Percentiles rank a stretch among this genome's conserved stretches.
Evolutionary conservation across 2,888 invertebrate species (phyloP).

Genomic region (Flexamia atlantica): DNA sequence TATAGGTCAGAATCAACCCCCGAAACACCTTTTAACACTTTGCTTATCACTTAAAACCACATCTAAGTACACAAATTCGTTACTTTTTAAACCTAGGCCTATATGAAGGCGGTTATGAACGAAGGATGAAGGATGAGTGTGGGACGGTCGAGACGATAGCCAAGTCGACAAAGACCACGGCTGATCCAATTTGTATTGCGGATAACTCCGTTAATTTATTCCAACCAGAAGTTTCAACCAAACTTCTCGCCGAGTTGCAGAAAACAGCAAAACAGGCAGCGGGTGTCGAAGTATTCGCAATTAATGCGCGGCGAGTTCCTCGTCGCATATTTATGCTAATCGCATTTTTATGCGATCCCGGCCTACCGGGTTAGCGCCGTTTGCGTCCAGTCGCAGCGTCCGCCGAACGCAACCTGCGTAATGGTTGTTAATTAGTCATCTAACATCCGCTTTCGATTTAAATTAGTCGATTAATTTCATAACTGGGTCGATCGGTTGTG

Average conservation of each 20-base stretch:
- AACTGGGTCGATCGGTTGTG: background rate
- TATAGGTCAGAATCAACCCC: too few relatives aligned
- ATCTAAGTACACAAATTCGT: too few relatives aligned
- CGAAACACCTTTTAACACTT: too few relatives aligned
- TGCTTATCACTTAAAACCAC: too few relatives aligned
- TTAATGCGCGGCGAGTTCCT: background rate
- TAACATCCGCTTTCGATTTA: background rate
- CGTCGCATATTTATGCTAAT: slow-evolving; percentile 37
- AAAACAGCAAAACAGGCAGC: background rate
- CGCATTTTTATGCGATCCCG: too few relatives aligned
- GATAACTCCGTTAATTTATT: too few relatives aligned
- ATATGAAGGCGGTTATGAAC: too few relatives aligned
- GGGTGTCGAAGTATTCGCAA: background rate
- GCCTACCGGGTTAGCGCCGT: background rate
- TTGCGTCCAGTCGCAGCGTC: background rate
- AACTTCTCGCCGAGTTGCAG: background rate
- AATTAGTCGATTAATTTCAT: background rate
- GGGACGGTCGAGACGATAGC: too few relatives aligned
- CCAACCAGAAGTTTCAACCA: background rate
- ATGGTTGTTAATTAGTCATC: background rate
- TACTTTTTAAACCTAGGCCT: too few relatives aligned
- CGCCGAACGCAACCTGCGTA: background rate
- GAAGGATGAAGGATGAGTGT: too few relatives aligned
- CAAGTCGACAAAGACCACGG: too few relatives aligned
- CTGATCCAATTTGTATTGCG: too few relatives aligned